phyloP scores from a whole-genome alignment of 1,140 invertebrate species.

The Hypothenemus hampei region DNA sequence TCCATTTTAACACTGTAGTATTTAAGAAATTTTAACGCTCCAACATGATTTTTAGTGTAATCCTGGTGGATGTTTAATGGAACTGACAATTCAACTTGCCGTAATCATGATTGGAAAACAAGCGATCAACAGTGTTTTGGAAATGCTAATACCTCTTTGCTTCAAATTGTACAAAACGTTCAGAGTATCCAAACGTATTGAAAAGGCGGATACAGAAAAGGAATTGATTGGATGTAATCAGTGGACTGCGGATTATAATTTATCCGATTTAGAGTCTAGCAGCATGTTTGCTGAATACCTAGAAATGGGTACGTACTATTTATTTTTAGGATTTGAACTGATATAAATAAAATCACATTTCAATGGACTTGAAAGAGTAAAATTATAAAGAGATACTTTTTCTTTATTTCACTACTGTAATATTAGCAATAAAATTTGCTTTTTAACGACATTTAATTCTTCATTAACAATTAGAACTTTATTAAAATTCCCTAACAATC shows the following conservation, averaged over 20 bases:
- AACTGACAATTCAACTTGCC: constrained; percentile 74
- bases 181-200: constrained; percentile 34
- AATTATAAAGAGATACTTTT: no score
- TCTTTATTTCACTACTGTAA: no score
- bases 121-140: constrained; percentile 72
- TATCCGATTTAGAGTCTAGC: constrained; percentile 58
- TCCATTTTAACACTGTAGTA: no score
- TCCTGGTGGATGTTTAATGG: constrained; percentile 75
- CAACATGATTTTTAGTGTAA: constrained; percentile 57
- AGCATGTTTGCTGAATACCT: constrained; percentile 81
- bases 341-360: no score
- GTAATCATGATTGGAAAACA: constrained; percentile 87
- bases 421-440: no score
- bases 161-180: constrained; percentile 43
- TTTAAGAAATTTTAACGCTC: no score
- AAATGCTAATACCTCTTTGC: constrained; percentile 65
- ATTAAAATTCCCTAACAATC: no score
- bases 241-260: constrained; percentile 75
- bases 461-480: no score
- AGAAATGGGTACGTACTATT: constrained; percentile 67
- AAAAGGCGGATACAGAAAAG: constrained; percentile 30
- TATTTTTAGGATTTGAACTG: no score
- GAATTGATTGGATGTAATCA: constrained; percentile 50
- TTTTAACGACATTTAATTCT: no score
- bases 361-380: no score